Evolutionary conservation across 2,113 vertebrate species (phyloP).

Genomic region (Bufo bufo): DNA sequence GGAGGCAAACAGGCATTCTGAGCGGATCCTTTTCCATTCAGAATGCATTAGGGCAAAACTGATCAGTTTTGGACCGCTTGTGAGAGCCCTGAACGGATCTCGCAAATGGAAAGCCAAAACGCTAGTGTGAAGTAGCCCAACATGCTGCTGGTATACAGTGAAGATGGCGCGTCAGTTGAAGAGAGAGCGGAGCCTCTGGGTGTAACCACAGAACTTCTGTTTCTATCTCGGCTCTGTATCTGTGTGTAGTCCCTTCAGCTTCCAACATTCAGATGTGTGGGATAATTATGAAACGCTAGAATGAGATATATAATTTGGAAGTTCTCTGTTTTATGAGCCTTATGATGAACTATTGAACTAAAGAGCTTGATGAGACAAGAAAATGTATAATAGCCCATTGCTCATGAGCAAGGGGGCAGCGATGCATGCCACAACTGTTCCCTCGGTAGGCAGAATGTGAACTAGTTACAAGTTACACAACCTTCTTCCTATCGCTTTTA

Average conservation of each 20-base stretch:
- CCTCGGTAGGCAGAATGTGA: neutral
- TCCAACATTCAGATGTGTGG: neutral
- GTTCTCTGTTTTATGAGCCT: neutral
- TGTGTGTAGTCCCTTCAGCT: neutral
- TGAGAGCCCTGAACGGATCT: too few species aligned
- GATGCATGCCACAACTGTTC: neutral
- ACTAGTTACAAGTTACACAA: neutral
- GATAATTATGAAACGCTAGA: neutral
- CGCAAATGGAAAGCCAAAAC: too few species aligned
- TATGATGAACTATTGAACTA: slow-evolving; percentile 18
- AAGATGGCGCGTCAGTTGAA: too few species aligned
- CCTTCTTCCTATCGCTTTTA: neutral
- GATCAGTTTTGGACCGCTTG: too few species aligned
- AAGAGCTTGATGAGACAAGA: slow-evolving; percentile 11
- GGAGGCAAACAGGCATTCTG: too few species aligned
- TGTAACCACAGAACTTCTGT: too few species aligned
- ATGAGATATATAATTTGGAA: neutral
- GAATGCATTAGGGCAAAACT: too few species aligned
- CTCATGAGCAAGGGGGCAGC: neutral
- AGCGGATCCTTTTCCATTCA: too few species aligned
- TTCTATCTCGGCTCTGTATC: too few species aligned
- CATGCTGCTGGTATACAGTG: too few species aligned
- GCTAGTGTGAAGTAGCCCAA: too few species aligned
- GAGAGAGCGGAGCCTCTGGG: too few species aligned
- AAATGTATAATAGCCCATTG: neutral